Percentiles rank a stretch among this genome's conserved stretches.
Conservation (phyloP, 2,797 vertebrate genomes). For the Natrix natrix region DNA sequence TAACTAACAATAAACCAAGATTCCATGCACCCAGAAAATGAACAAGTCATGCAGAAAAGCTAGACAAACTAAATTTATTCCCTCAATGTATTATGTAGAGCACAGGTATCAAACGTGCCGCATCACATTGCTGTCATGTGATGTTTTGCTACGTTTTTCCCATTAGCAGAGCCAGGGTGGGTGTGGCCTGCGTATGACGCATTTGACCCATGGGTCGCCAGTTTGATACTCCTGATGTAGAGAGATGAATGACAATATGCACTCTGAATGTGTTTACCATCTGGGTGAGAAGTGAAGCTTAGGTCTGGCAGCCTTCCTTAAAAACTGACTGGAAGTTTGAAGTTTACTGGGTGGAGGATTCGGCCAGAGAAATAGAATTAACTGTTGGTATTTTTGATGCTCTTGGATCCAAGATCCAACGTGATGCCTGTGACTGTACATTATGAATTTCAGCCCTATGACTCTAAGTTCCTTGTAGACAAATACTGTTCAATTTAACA, state of each 20-base stretch:
- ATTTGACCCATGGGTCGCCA: too few relatives aligned
- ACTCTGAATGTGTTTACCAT: not conserved
- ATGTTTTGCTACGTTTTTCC: too few relatives aligned
- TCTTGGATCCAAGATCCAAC: not conserved
- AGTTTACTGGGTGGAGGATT: not conserved
- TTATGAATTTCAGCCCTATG: not conserved
- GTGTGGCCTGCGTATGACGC: too few relatives aligned
- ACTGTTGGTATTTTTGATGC: not conserved
- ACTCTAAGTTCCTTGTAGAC: not conserved
- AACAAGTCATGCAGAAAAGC: not conserved
- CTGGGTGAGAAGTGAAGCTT: not conserved
- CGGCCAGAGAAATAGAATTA: not conserved
- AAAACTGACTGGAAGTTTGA: not conserved
- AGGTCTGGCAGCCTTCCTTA: not conserved
- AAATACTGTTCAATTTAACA: not conserved
- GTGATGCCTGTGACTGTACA: not conserved
- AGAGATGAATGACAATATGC: not conserved
- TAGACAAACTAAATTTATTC: not conserved
- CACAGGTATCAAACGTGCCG: too few relatives aligned
- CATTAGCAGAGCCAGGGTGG: too few relatives aligned
- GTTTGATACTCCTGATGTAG: not conserved
- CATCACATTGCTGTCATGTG: too few relatives aligned
- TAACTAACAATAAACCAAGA: not conserved
- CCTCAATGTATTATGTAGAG: not conserved
- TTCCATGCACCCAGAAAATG: not conserved